phyloP scores from a whole-genome alignment of 1,140 invertebrate species.

The Scaptodrosophila lebanonensis region DNA sequence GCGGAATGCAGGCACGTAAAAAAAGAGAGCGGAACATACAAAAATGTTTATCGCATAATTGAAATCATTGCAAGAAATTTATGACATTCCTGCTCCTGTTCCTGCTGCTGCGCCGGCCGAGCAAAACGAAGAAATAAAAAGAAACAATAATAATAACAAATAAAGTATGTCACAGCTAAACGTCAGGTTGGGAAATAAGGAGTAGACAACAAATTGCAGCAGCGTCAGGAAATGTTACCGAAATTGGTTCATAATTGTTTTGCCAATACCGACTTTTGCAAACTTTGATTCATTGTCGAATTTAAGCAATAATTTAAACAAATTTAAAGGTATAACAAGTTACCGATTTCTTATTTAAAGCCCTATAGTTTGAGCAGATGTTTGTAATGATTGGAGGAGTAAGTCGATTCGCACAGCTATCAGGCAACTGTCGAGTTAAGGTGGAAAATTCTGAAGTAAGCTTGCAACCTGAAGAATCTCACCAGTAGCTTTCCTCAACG shows the following conservation, averaged over 20 bases:
- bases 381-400: too few relatives aligned
- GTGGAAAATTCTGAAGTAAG: too few relatives aligned
- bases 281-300: too few relatives aligned
- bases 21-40: slow-evolving; percentile 20
- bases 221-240: slow-evolving; percentile 11
- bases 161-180: background rate
- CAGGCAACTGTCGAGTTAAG: too few relatives aligned
- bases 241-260: slow-evolving; percentile 24
- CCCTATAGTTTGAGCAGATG: too few relatives aligned
- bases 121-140: slow-evolving; percentile 27
- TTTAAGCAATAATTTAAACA: too few relatives aligned
- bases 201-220: slow-evolving; percentile 1
- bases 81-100: slow-evolving; percentile 31
- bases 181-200: slow-evolving; percentile 1
- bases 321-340: too few relatives aligned
- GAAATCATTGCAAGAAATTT: slow-evolving; percentile 58
- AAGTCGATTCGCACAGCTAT: too few relatives aligned
- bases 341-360: too few relatives aligned
- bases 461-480: too few relatives aligned
- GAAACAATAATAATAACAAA: background rate
- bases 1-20: background rate
- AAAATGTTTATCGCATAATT: slow-evolving; percentile 66
- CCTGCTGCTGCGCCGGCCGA: background rate
- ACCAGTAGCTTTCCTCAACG: too few relatives aligned
- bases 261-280: slow-evolving; percentile 9